A percentile compares a stretch with the other conserved stretches of the same genome.
These are phyloP conservation scores for Sporophila hypoxantha DNA, from an alignment of 2,113 vertebrate genomes.

Conservation along the genomic window DNA sequence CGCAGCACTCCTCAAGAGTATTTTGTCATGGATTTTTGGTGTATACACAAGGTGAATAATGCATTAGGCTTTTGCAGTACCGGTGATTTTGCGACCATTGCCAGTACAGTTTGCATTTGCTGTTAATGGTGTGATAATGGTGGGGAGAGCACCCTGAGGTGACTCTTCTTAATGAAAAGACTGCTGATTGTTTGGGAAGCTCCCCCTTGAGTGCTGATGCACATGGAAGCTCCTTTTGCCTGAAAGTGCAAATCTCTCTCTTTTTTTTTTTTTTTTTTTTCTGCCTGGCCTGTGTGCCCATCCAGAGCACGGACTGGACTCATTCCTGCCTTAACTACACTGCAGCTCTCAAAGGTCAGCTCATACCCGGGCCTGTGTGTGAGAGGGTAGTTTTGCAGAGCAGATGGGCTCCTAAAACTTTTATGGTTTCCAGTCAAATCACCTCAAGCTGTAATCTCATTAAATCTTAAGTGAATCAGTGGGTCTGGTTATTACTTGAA, in stretches of 20 bases:
- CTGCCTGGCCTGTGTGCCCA: neutral
- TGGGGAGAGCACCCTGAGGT: neutral
- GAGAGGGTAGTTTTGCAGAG: conserved; percentile 32
- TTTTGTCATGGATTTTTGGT: neutral
- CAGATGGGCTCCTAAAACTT: conserved; percentile 65
- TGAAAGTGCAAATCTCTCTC: neutral
- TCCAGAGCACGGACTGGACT: neutral
- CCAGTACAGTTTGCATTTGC: neutral
- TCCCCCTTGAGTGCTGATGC: neutral
- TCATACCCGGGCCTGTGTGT: neutral
- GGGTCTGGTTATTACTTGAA: conserved; percentile 60
- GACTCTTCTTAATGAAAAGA: neutral
- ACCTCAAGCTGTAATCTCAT: conserved; percentile 67
- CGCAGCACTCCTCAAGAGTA: neutral
- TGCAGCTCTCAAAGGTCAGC: conserved; percentile 21
- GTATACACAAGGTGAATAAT: neutral
- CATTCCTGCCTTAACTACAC: neutral
- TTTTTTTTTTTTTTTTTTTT: neutral
- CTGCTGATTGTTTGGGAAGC: neutral
- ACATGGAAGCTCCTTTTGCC: neutral
- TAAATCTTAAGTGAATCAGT: conserved; percentile 58
- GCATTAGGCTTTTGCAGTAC: neutral
- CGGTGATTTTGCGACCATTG: neutral
- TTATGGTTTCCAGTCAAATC: conserved; percentile 59
- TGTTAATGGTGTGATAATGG: conserved; percentile 11